These are phyloP conservation scores for Epinotia bilunana DNA, from an alignment of 2,888 invertebrate genomes.

Conservation along the genomic window DNA sequence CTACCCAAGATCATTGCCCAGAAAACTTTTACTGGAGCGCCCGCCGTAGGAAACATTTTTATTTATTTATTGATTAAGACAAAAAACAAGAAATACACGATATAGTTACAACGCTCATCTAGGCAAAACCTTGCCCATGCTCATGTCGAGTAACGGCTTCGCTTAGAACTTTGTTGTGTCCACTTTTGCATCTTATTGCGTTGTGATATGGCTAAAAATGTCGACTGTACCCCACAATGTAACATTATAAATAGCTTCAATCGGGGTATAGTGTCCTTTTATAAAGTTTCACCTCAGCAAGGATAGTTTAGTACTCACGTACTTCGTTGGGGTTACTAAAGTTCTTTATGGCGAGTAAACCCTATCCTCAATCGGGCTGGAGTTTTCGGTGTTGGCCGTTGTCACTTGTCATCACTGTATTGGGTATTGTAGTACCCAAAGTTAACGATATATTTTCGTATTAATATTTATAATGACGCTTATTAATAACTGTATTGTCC, in stretches of 20 bases:
- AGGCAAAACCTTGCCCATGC: no score
- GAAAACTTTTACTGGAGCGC: background rate
- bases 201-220: no score
- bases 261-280: background rate
- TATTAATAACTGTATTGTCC: background rate
- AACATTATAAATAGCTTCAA: background rate
- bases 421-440: constrained; percentile 6
- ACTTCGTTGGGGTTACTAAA: background rate
- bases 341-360: background rate
- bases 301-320: background rate
- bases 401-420: background rate
- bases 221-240: background rate
- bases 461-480: background rate
- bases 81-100: no score
- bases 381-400: background rate
- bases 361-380: background rate
- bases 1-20: background rate
- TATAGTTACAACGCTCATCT: no score
- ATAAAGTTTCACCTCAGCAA: background rate
- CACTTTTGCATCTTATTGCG: no score
- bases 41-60: background rate
- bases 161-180: no score
- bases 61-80: no score
- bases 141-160: no score
- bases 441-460: background rate